A percentile compares a stretch with the other conserved stretches of the same genome.
Conservation (phyloP, 2,888 invertebrate genomes). For the Agriopis marginaria region DNA sequence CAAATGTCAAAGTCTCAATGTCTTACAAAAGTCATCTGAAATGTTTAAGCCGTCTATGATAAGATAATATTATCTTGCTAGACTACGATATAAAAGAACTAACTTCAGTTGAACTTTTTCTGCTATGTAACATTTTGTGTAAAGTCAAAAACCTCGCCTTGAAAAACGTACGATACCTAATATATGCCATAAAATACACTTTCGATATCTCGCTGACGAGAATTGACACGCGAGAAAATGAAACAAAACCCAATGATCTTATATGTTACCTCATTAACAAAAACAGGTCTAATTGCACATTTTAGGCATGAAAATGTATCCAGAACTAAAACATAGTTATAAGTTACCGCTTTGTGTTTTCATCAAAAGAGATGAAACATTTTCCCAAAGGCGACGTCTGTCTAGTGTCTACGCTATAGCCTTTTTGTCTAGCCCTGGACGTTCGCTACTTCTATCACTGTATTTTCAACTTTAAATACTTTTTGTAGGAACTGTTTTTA, state of each 20-base stretch:
- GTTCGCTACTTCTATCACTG: not conserved
- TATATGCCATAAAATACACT: not conserved
- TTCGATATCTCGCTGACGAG: not conserved
- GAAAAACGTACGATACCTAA: not conserved
- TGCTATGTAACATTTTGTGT: too few relatives aligned
- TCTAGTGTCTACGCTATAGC: not conserved
- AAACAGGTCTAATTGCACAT: not conserved
- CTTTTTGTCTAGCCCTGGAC: not conserved
- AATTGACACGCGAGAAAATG: not conserved
- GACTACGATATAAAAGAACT: not conserved
- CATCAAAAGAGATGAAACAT: slow-evolving; percentile 22
- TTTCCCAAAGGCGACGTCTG: slow-evolving; percentile 20
- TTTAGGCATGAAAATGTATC: too few relatives aligned
- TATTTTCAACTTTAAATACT: not conserved
- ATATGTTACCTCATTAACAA: too few relatives aligned
- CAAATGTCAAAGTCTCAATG: slow-evolving; percentile 10
- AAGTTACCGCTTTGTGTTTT: slow-evolving; percentile 6
- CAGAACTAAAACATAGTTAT: not conserved
- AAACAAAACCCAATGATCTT: not conserved
- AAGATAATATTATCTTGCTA: not conserved
- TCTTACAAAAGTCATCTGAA: slow-evolving; percentile 8
- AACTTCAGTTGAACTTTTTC: not conserved
- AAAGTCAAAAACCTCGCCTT: too few relatives aligned
- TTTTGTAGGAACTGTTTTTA: not conserved
- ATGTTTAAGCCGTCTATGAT: not conserved